A percentile compares a stretch with the other conserved stretches of the same genome.
phyloP scores from a whole-genome alignment of 2,797 vertebrate species.

The Typhlichthys subterraneus region DNA sequence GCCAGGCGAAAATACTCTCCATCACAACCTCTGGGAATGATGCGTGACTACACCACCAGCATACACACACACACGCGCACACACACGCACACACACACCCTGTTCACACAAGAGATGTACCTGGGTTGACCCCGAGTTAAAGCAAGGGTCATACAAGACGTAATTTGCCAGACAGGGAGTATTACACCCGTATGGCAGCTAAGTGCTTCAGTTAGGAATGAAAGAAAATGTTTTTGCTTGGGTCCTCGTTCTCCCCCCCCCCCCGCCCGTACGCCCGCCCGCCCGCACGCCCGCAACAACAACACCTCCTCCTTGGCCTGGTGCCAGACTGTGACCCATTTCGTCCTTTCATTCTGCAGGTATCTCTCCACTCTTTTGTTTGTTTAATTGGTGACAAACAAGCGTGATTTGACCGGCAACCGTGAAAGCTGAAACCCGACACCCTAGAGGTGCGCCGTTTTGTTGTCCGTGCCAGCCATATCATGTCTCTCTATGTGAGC shows the following conservation, averaged over 20 bases:
- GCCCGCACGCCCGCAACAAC: constrained; percentile 11
- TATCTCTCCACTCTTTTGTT: constrained; percentile 43
- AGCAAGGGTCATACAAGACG: no score
- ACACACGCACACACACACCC: constrained; percentile 1
- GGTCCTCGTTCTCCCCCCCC: constrained; percentile 21
- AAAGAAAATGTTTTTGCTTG: constrained; percentile 65
- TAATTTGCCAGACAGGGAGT: no score
- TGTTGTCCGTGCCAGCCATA: constrained; percentile 9
- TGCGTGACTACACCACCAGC: constrained; percentile 18
- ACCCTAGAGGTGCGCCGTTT: constrained; percentile 59
- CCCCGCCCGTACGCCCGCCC: background rate
- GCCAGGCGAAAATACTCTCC: constrained; percentile 27
- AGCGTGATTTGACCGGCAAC: constrained; percentile 35
- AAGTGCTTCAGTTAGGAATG: background rate
- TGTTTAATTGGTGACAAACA: constrained; percentile 51
- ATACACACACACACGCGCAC: constrained; percentile 1
- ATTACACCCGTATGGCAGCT: no score
- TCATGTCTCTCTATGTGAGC: constrained; percentile 43
- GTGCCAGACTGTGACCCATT: constrained; percentile 46
- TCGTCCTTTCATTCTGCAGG: constrained; percentile 42
- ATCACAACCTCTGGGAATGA: constrained; percentile 29
- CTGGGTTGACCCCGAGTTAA: no score
- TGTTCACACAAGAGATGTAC: no score
- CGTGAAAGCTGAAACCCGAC: constrained; percentile 60
- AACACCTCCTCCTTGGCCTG: constrained; percentile 53